phyloP scores from a whole-genome alignment of 2,113 vertebrate genomes.

The Neotragus moschatus region DNA sequence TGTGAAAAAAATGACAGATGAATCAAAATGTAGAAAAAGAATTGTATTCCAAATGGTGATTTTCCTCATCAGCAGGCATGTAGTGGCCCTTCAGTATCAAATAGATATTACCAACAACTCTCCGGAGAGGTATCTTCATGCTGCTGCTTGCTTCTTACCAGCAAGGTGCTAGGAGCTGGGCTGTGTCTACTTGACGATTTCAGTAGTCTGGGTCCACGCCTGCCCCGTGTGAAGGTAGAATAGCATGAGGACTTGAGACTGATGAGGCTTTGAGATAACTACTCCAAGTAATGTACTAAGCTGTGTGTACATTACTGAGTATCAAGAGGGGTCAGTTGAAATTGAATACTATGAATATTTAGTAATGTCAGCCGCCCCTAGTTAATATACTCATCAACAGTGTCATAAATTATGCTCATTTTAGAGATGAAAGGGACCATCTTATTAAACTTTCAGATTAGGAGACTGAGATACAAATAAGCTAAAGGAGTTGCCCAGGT shows the following conservation, averaged over 20 bases:
- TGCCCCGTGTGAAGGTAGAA: background rate
- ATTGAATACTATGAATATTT: background rate
- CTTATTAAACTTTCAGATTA: background rate
- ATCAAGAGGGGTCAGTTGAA: background rate
- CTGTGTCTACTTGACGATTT: background rate
- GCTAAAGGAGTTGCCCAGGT: background rate
- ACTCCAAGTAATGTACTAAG: background rate
- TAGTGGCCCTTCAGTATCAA: background rate
- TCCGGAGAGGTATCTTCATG: background rate
- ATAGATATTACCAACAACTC: background rate
- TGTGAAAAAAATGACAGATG: background rate
- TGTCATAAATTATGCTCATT: background rate
- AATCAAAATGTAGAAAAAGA: constrained; percentile 18
- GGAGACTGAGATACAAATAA: background rate
- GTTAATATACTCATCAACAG: background rate
- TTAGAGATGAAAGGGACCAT: background rate
- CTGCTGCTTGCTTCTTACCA: background rate
- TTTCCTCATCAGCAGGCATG: background rate
- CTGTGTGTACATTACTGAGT: background rate
- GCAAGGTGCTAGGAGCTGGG: background rate
- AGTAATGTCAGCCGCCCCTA: background rate
- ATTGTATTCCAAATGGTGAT: background rate
- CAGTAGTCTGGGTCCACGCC: background rate
- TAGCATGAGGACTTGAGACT: background rate
- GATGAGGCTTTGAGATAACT: background rate